phyloP scores from a whole-genome alignment of 2,797 vertebrate genomes.

The Pseudopleuronectes americanus region DNA sequence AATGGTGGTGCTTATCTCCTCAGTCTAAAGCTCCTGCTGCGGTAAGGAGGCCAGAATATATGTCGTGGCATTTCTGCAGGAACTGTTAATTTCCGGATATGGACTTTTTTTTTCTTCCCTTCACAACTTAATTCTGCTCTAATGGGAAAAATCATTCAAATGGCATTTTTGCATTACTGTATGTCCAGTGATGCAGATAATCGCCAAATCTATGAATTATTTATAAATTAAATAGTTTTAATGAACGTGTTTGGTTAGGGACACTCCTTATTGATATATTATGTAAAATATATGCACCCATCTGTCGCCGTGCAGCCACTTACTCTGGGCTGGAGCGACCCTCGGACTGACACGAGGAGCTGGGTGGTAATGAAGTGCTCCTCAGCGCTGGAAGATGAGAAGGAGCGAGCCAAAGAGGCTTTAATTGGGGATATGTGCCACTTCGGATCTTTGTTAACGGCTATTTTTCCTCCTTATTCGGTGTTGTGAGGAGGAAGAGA shows the following conservation, averaged over 20 bases:
- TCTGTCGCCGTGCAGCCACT: slow-evolving; percentile 24
- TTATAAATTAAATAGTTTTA: slow-evolving; percentile 1
- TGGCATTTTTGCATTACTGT: slow-evolving; percentile 1
- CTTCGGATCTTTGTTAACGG: slow-evolving; percentile 55
- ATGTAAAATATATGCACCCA: not conserved
- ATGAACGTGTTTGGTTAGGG: slow-evolving; percentile 10
- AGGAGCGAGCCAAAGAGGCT: slow-evolving; percentile 36
- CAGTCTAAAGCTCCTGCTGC: slow-evolving; percentile 43
- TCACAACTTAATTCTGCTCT: slow-evolving; percentile 9
- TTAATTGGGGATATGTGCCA: slow-evolving; percentile 58
- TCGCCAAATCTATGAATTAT: not conserved
- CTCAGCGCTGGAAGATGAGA: slow-evolving; percentile 38
- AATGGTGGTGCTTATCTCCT: slow-evolving; percentile 55
- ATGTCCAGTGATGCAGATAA: not conserved
- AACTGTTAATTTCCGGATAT: slow-evolving; percentile 11
- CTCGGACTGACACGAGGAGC: slow-evolving; percentile 44
- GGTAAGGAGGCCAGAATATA: slow-evolving; percentile 43
- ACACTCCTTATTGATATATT: slow-evolving; percentile 5
- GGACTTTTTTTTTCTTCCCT: slow-evolving; percentile 2
- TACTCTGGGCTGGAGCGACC: slow-evolving; percentile 5
- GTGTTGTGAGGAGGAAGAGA: slow-evolving; percentile 26
- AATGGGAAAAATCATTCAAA: not conserved
- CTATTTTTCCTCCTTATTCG: slow-evolving; percentile 29
- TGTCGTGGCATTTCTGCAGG: slow-evolving; percentile 38
- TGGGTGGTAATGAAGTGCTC: slow-evolving; percentile 68